Conservation (phyloP, 2,888 invertebrate genomes). For the Colostygia pectinataria region DNA sequence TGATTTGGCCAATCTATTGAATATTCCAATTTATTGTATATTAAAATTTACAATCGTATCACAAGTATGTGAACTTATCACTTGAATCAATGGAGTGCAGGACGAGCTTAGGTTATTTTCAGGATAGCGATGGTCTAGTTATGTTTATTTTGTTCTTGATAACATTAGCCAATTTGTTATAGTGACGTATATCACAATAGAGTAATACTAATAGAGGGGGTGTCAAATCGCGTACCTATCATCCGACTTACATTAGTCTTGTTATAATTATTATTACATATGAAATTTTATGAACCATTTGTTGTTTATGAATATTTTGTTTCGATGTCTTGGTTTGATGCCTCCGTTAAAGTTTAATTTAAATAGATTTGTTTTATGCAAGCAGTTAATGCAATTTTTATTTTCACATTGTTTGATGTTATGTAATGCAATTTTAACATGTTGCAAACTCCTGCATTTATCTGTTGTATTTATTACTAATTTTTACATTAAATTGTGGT, state of each 20-base stretch:
- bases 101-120: constrained; percentile 75
- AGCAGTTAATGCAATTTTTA: constrained; percentile 82
- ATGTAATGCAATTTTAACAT: constrained; percentile 83
- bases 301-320: constrained; percentile 79
- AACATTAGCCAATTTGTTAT: constrained; percentile 82
- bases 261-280: constrained; percentile 74
- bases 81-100: constrained; percentile 80
- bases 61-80: constrained; percentile 68
- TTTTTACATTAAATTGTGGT: constrained; percentile 89
- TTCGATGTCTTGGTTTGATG: constrained; percentile 80
- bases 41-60: constrained; percentile 74
- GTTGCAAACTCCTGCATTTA: constrained; percentile 86
- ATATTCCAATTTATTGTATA: constrained; percentile 83
- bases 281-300: constrained; percentile 79
- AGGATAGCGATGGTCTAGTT: constrained; percentile 83
- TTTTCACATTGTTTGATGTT: constrained; percentile 84
- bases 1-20: constrained; percentile 81
- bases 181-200: constrained; percentile 82
- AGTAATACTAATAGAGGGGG: constrained; percentile 80
- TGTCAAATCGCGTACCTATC: constrained; percentile 80
- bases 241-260: constrained; percentile 59
- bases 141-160: constrained; percentile 79
- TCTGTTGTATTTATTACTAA: constrained; percentile 87
- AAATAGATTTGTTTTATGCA: constrained; percentile 82
- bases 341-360: constrained; percentile 82